Percentiles rank a stretch among this genome's conserved stretches.
phyloP scores from a whole-genome alignment of 2,113 vertebrate species.

The Gopherus evgoodei region DNA sequence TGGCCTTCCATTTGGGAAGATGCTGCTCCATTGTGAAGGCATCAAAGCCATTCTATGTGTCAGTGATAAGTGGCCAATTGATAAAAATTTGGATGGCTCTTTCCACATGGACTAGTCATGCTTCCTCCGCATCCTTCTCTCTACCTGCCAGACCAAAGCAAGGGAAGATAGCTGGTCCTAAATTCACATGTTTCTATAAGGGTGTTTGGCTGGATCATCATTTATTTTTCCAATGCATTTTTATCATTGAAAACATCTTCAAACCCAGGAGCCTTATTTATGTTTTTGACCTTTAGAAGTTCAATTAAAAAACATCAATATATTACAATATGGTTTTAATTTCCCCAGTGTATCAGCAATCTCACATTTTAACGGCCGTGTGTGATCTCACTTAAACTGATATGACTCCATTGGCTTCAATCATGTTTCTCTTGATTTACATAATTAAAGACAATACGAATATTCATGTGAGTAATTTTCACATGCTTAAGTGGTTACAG shows the following conservation, averaged over 20 bases:
- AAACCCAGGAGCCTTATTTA: neutral
- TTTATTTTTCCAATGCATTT: neutral
- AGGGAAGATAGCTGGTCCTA: neutral
- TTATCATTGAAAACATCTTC: neutral
- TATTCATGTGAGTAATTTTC: neutral
- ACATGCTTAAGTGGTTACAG: neutral
- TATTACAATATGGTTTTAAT: neutral
- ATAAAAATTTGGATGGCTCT: neutral
- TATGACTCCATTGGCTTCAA: accelerated
- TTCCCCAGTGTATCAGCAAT: neutral
- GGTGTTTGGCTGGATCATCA: neutral
- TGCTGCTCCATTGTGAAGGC: slow-evolving; percentile 9
- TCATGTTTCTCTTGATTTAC: neutral
- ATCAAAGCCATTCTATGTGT: neutral
- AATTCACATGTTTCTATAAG: neutral
- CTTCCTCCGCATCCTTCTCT: neutral
- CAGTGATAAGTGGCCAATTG: neutral
- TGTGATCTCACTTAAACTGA: neutral
- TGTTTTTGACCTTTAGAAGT: neutral
- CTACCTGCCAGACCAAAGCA: neutral
- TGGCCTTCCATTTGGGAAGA: neutral
- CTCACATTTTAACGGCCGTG: neutral
- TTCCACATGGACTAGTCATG: neutral
- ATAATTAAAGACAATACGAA: neutral
- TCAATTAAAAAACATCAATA: neutral